Percentiles rank a stretch among this genome's conserved stretches.
phyloP scores from a whole-genome alignment of 2,797 vertebrate genomes.

The Cephalopachus bancanus region DNA sequence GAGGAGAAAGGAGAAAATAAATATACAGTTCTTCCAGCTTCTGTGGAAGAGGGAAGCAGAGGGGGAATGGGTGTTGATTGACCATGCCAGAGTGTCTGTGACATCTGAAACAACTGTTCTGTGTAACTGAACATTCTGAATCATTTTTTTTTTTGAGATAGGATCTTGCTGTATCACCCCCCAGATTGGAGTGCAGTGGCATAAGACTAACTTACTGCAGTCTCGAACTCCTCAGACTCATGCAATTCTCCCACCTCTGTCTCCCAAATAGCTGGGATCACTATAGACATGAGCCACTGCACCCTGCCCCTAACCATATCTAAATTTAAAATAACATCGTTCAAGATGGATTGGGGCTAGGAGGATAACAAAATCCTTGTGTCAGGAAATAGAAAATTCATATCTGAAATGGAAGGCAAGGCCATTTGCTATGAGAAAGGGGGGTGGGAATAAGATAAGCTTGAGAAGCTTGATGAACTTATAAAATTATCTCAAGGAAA shows the following conservation, averaged over 20 bases:
- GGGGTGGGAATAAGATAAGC: background rate
- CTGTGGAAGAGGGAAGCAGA: background rate
- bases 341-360: background rate
- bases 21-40: background rate
- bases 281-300: too few relatives aligned
- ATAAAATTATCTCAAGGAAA: background rate
- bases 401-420: background rate
- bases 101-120: background rate
- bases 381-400: slow-evolving; percentile 10
- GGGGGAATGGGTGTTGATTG: background rate
- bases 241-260: too few relatives aligned
- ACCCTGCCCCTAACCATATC: background rate
- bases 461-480: background rate
- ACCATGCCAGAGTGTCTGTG: background rate
- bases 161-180: too few relatives aligned
- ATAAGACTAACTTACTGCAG: too few relatives aligned
- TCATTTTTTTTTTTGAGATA: too few relatives aligned
- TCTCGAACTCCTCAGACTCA: too few relatives aligned
- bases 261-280: too few relatives aligned
- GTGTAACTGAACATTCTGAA: background rate
- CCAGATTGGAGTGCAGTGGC: too few relatives aligned
- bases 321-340: background rate
- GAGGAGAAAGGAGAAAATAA: background rate
- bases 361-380: background rate
- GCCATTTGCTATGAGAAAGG: background rate